Evolutionary conservation across 2,888 invertebrate genomes (phyloP), one percentile per base, ranked within the genome.

Genomic region (Tetheella fluctuosa): DNA sequence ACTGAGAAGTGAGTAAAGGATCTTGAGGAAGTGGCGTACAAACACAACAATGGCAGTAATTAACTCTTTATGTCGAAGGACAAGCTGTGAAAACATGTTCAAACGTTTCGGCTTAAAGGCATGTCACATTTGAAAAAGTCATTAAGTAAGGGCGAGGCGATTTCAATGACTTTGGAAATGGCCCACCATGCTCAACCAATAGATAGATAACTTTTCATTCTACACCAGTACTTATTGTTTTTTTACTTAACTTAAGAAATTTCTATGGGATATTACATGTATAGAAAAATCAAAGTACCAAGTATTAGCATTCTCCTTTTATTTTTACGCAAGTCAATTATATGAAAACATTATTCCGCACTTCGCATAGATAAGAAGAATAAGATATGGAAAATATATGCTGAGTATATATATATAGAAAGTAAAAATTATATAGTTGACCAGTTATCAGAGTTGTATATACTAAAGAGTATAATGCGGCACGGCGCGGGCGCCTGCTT

Each of bases 401-500:
- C n/a, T n/a, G n/a, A n/a, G n/a, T n/a, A n/a, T n/a, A n/a, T n/a
- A n/a, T n/a, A n/a, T n/a, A n/a, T n/a, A n/a, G n/a, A n/a, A n/a
- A n/a, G n/a, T n/a, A n/a, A n/a, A n/a, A n/a, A n/a, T n/a, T 25
- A 58, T 23, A 48, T 56, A 39, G 52, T 54, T 59, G 57, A 55
- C 55, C 55, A 55, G 55, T 37, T 55, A n/a, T n/a, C n/a, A n/a
- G n/a, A 55, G 28, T 8, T 12, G 13, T 13, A 20, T 55, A 23
- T 37, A 13, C 20, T 59, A 17, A 52, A 52, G 1, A 54, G n/a
- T 6, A 15, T 37, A n/a, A 39, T 39, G 13, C 30, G 62, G 62
- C 64, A 59, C 64, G 67, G 68, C 66, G 66, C 70, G 67, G 84
- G 84, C 84, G 82, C 84, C 80, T 64, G 61, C 59, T 89, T 91